Percentiles rank a stretch among this genome's conserved stretches.
Conservation (phyloP, 2,888 invertebrate species). For the Colletes collaris region DNA sequence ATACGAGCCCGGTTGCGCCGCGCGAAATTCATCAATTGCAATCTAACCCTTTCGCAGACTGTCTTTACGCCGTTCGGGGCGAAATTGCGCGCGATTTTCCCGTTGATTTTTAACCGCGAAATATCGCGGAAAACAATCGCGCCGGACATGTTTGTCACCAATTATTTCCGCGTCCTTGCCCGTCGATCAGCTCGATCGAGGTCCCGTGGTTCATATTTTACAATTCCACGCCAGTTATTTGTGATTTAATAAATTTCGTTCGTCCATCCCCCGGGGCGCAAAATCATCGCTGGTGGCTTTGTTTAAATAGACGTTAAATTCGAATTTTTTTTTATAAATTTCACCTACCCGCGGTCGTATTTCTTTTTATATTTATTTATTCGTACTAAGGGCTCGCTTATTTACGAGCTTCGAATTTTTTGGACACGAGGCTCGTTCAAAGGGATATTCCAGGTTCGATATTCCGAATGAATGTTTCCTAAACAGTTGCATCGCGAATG, state of each 20-base stretch:
- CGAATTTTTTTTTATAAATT: neutral
- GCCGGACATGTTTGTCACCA: neutral
- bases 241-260: conserved; percentile 18
- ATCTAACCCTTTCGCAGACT: conserved; percentile 23
- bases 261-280: neutral
- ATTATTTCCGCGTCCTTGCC: neutral
- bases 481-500: too few relatives aligned
- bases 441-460: too few relatives aligned
- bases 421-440: too few relatives aligned
- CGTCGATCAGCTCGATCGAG: neutral
- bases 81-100: conserved; percentile 25
- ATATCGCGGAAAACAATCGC: neutral
- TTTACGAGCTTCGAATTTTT: too few relatives aligned
- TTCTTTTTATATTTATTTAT: too few relatives aligned
- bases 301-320: conserved; percentile 46
- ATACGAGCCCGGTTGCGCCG: conserved; percentile 40
- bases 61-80: conserved; percentile 10
- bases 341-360: too few relatives aligned
- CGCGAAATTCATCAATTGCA: conserved; percentile 52
- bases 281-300: conserved; percentile 8
- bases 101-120: neutral
- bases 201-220: neutral
- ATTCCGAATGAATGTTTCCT: too few relatives aligned
- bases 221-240: neutral
- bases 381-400: too few relatives aligned